Evolutionary conservation across 2,888 invertebrate species (phyloP).

Genomic region (Resseliella maxima): DNA sequence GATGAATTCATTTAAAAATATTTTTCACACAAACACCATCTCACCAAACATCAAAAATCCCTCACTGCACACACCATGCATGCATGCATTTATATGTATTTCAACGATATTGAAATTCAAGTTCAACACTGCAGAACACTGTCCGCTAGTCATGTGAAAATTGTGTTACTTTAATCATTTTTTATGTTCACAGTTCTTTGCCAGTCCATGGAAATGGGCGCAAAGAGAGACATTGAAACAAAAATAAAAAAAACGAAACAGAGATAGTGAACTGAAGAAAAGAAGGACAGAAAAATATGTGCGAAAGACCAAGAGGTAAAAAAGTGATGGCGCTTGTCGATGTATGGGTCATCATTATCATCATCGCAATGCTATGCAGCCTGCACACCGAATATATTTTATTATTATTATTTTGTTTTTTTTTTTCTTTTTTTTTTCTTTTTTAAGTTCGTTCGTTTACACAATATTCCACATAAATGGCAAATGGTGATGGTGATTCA

Average conservation of each 20-base stretch:
- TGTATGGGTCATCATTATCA: constrained; percentile 22
- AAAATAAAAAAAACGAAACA: too few species aligned
- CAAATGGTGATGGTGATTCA: constrained; percentile 29
- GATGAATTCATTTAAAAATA: constrained; percentile 42
- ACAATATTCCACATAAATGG: constrained; percentile 5
- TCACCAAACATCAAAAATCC: neutral
- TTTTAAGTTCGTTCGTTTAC: neutral
- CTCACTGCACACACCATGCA: neutral
- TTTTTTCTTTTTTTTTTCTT: neutral
- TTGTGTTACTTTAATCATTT: constrained; percentile 53
- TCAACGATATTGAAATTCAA: neutral
- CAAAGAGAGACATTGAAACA: too few species aligned
- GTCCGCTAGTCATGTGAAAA: constrained; percentile 49
- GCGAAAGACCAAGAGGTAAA: constrained; percentile 33
- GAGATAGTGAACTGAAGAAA: neutral
- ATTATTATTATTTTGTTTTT: too few species aligned
- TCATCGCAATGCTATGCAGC: constrained; percentile 17
- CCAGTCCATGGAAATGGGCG: neutral
- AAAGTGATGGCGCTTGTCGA: constrained; percentile 53
- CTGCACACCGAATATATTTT: constrained; percentile 15
- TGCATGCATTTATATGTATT: too few species aligned
- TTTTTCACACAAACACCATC: constrained; percentile 19
- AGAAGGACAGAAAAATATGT: constrained; percentile 8
- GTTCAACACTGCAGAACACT: constrained; percentile 40
- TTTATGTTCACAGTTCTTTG: constrained; percentile 22